These are phyloP conservation scores for Epinotia demarniana DNA, from an alignment of 2,888 invertebrate species.

Conservation along the genomic window DNA sequence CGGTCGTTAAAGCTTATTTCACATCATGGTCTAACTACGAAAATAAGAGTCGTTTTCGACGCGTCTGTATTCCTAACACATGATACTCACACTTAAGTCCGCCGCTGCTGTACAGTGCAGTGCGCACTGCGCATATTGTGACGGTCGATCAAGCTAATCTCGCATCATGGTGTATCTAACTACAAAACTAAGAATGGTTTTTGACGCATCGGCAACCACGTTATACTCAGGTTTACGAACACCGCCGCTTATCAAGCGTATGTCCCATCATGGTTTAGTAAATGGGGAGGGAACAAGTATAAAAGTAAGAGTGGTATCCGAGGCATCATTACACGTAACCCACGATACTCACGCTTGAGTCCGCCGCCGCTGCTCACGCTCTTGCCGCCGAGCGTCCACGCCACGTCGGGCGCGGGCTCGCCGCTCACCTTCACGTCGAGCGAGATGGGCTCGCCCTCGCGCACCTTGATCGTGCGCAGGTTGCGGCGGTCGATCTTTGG, in stretches of 20 bases:
- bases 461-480: constrained; percentile 93
- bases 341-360: constrained; percentile 69
- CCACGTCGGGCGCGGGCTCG: constrained; percentile 95
- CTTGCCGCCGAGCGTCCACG: constrained; percentile 94
- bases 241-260: constrained; percentile 87
- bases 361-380: constrained; percentile 86
- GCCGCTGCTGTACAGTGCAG: constrained; percentile 88
- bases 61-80: neutral
- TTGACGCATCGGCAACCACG: neutral
- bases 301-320: neutral
- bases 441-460: constrained; percentile 95
- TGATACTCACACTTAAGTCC: constrained; percentile 75
- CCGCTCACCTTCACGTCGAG: constrained; percentile 96
- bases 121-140: constrained; percentile 94
- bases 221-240: constrained; percentile 73
- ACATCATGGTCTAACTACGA: no score
- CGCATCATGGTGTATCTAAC: neutral
- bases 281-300: neutral
- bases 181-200: neutral
- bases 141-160: constrained; percentile 88
- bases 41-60: no score
- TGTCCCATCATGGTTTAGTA: constrained; percentile 56
- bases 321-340: neutral
- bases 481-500: constrained; percentile 98
- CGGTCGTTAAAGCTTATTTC: neutral